A percentile compares a stretch with the other conserved stretches of the same genome.
Evolutionary conservation across 2,113 vertebrate species (phyloP).

Genomic region (Carassius gibelio): DNA sequence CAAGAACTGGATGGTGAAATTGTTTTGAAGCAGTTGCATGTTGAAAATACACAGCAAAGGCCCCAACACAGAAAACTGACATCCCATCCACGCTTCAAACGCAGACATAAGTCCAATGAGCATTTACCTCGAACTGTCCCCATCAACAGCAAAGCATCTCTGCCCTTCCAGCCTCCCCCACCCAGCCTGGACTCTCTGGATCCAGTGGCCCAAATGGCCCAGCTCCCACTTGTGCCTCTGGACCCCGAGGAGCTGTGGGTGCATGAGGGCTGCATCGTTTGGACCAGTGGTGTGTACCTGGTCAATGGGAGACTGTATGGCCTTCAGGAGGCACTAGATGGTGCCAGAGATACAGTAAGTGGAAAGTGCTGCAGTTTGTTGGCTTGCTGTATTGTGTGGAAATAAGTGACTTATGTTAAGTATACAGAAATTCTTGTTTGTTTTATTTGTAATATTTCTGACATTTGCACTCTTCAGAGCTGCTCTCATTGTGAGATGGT

Average conservation of each 20-base stretch:
- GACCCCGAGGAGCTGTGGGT: conserved; percentile 99
- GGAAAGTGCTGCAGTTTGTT: not conserved
- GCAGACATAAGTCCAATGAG: conserved; percentile 93
- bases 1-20: conserved; percentile 62
- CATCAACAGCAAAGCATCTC: conserved; percentile 84
- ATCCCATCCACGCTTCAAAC: conserved; percentile 92
- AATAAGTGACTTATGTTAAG: not conserved
- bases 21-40: conserved; percentile 58
- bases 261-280: conserved; percentile 95
- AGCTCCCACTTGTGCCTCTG: conserved; percentile 98
- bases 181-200: conserved; percentile 84
- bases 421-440: too few relatives aligned
- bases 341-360: conserved; percentile 96
- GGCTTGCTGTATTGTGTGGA: not conserved
- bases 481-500: conserved; percentile 96
- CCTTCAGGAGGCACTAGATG: conserved; percentile 97
- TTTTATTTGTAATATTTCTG: not conserved
- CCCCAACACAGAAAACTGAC: conserved; percentile 87
- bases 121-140: conserved; percentile 86
- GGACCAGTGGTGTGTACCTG: conserved; percentile 98
- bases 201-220: conserved; percentile 88
- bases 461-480: conserved; percentile 75
- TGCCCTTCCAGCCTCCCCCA: conserved; percentile 84
- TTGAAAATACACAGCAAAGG: conserved; percentile 78
- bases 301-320: conserved; percentile 96